These are phyloP conservation scores for Budorcas taxicolor DNA, from an alignment of 2,113 vertebrate species.

Conservation along the genomic window DNA sequence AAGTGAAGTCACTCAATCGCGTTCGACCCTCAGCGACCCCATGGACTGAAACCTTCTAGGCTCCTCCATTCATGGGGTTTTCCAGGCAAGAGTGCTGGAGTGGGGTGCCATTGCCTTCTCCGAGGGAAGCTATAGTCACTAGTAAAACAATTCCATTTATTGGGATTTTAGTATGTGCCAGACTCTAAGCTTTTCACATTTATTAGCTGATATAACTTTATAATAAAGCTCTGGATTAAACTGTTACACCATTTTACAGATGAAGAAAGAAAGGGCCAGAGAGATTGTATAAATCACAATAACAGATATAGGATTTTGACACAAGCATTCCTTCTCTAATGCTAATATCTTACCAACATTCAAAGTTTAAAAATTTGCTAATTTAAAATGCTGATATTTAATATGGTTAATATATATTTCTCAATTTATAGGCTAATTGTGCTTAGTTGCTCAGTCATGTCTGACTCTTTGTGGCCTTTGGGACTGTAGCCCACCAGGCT, in stretches of 20 bases:
- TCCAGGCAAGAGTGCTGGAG: neutral
- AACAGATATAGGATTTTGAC: neutral
- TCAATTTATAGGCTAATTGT: neutral
- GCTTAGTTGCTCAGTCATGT: neutral
- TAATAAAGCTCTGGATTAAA: neutral
- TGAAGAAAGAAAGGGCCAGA: neutral
- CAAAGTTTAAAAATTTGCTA: neutral
- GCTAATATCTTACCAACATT: neutral
- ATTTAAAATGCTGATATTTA: neutral
- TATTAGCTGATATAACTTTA: neutral
- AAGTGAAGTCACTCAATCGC: neutral
- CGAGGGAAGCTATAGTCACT: neutral
- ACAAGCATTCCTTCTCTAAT: neutral
- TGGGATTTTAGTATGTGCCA: neutral
- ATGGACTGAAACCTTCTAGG: neutral
- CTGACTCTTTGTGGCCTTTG: neutral
- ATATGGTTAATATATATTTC: neutral
- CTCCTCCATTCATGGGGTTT: neutral
- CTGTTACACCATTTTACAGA: neutral
- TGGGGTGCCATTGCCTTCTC: neutral
- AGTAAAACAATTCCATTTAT: neutral
- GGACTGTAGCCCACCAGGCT: neutral
- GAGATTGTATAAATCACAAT: neutral
- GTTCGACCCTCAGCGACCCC: neutral
- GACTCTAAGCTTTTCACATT: neutral